Base-by-base conservation (phyloP, 2,888 invertebrate species). In the Parapristionchus giblindavisi region DNA sequence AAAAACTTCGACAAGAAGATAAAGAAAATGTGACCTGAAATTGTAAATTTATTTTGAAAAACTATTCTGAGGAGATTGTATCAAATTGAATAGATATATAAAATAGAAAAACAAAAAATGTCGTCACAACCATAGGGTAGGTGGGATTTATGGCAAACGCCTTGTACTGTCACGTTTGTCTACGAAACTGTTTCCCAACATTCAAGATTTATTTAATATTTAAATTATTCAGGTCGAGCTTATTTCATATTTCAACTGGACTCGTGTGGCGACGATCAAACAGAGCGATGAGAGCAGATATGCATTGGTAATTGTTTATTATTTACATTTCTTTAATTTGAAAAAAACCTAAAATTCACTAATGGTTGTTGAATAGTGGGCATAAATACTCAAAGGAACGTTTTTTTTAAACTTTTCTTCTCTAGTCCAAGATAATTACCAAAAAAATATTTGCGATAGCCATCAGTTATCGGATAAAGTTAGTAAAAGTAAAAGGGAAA, bases 241-340 rank as follows among this genome's bases (percentile, higher is more conserved):
- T 43, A 91, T 99, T 80, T 92, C 92, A 87, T 92, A 93, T 85
- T 99, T 95, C 91, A 96, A 97, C 90, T 99, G 99, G 99, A 96
- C 95, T 0, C 91, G 94, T 77, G 96, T 99, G 48, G 98, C 96
- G 1, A 98, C 97, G 1, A 92, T 99, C 79, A 98, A 96, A 89
- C 96, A 96, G 89, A 84, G 82, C 58, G 96, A 96, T 88, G 94
- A 95, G 85, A 95, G 96, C 0, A 91, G 95, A 89, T 96, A 95
- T 89, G 94, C 95, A 3, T 90, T 96, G 90, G 94, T 94, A 73
- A 77, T 78, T 66, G 38, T 38, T 6, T 38, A 1, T 27, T 3
- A 27, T 3, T 36, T 17, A 54, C 32, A 17, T 29, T n/a, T 56
- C 6, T 56, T 14, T 11, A 56, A 6, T n/a, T n/a, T 6, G 11